Conservation (phyloP, 2,888 invertebrate species). For the Zaprionus lineosus region DNA sequence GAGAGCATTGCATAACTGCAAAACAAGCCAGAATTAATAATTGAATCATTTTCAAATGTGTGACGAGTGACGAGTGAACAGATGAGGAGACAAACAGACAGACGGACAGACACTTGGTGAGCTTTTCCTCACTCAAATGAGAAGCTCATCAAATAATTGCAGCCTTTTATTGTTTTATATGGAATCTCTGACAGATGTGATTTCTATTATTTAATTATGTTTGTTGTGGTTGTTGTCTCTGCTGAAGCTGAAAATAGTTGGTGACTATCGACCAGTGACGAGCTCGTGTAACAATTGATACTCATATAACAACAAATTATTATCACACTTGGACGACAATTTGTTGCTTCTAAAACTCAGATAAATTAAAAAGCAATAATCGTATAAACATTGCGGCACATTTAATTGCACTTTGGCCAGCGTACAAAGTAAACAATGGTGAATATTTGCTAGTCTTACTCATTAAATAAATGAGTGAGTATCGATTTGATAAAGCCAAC, state of each 20-base stretch:
- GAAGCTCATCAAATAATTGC: conserved; percentile 13
- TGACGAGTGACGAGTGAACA: too few relatives aligned
- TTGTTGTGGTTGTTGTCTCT: neutral
- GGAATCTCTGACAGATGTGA: conserved; percentile 11
- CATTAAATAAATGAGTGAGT: too few relatives aligned
- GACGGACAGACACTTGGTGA: too few relatives aligned
- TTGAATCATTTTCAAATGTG: too few relatives aligned
- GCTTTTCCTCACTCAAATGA: neutral
- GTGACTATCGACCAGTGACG: too few relatives aligned
- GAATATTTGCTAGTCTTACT: too few relatives aligned
- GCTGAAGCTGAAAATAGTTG: conserved; percentile 33
- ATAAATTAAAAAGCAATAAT: conserved; percentile 34
- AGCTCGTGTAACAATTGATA: too few relatives aligned
- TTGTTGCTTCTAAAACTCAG: conserved; percentile 9
- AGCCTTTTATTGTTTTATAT: conserved; percentile 30
- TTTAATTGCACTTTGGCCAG: conserved; percentile 52
- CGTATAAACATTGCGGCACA: conserved; percentile 23
- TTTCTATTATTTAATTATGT: neutral
- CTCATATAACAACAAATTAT: conserved; percentile 43
- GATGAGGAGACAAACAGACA: too few relatives aligned
- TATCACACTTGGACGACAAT: conserved; percentile 13
- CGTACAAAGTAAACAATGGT: too few relatives aligned
- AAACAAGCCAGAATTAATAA: conserved; percentile 65
- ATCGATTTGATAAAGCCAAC: too few relatives aligned
- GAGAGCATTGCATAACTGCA: conserved; percentile 67